Base-by-base conservation (phyloP, 2,113 vertebrate species). In the Etheostoma spectabile region DNA sequence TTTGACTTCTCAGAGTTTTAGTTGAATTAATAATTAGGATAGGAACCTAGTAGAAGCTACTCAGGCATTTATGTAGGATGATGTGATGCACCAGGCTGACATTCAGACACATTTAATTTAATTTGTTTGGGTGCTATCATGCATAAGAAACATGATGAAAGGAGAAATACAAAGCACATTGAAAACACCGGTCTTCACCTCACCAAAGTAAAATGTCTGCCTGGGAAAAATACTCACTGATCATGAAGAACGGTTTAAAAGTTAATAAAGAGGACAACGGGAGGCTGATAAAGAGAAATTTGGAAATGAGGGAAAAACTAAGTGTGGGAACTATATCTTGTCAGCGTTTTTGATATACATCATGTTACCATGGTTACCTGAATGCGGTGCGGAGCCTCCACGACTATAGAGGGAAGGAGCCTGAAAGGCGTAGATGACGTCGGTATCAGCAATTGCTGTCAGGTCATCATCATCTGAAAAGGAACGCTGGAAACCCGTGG, bases 341-440 rank as follows among this genome's bases (percentile, higher is more conserved):
- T 64, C 55, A 13, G 64, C 14, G 74, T 27, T 56, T 63, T 57
- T 65, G 27, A 76, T n/a, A 64, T 61, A 73, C 18, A 45, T 22
- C 57, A 8, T 77, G 77, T 80, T 76, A 38, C 46, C 52, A 48
- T 73, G 77, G 53, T 79, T 96, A 98, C 98, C 97, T 96, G 97
- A 85, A 63, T 85, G 88, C 3, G 72, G 74, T 22, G 83, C 21
- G 0, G 95, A 91, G 68, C 88, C 90, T 61, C 91, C 86, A 5
- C 79, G 91, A 70, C 88, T 80, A 5, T 84, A 74, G 38, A 93
- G 75, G 13, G 90, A 92, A 1, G 96, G 96, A 0, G 93, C 94
- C 75, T 97, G 96, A 85, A 99, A 98, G 83, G 97, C 97, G 6
- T 97, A 99, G 72, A 99, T 91, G 0, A 95, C 94, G 6, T 96